These are phyloP conservation scores for Lapara coniferarum DNA, from an alignment of 2,888 invertebrate species.

Conservation along the genomic window DNA sequence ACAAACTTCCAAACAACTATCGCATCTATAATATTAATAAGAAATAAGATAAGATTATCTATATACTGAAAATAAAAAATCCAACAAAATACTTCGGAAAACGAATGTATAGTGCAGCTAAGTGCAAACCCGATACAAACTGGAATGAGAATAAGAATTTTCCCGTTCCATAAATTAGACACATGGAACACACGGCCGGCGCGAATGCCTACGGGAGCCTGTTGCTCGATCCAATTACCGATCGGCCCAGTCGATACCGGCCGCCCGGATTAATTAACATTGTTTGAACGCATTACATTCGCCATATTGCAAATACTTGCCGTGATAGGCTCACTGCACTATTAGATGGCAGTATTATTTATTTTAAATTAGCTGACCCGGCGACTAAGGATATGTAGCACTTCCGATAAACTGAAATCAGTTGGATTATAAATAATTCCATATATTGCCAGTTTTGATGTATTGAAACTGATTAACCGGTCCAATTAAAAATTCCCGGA, in stretches of 20 bases:
- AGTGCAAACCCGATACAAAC: neutral
- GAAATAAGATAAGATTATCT: no score
- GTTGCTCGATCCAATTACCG: constrained; percentile 52
- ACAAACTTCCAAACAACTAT: no score
- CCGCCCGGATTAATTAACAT: constrained; percentile 48
- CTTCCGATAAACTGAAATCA: no score
- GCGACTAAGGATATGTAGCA: no score
- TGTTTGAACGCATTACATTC: constrained; percentile 46
- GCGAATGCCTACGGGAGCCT: constrained; percentile 43
- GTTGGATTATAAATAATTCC: no score
- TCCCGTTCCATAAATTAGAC: constrained; percentile 9
- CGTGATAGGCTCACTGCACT: constrained; percentile 33
- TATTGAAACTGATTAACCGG: no score
- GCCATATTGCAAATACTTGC: constrained; percentile 40
- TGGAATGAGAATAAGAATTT: constrained; percentile 11
- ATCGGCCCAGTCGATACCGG: constrained; percentile 29
- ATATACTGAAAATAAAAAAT: no score
- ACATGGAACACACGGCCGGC: constrained; percentile 2
- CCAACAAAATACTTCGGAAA: no score
- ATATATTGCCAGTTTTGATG: no score
- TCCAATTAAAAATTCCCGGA: no score
- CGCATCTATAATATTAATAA: no score
- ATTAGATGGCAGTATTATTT: neutral
- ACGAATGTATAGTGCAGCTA: no score
- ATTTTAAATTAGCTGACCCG: neutral